Percentiles rank a stretch among this genome's conserved stretches.
Conservation (phyloP, 64 coral and sea anemone species). For the Stichodactyla mertensii region DNA sequence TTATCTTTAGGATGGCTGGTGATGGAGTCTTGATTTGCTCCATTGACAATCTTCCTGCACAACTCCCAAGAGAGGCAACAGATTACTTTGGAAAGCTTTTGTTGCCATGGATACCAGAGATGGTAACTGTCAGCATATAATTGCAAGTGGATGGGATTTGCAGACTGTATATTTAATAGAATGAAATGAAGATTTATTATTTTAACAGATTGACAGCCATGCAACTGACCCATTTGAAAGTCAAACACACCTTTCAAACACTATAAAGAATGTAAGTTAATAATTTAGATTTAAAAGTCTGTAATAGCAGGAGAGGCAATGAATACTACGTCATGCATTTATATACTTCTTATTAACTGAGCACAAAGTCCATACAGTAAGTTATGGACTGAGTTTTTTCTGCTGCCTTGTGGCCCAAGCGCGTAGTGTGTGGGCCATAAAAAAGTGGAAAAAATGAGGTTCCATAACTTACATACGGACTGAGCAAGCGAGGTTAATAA, state of each 20-base stretch:
- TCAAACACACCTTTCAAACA: constrained; percentile 69
- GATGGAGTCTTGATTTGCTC: constrained; percentile 96
- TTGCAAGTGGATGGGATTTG: too few species aligned
- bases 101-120: constrained; percentile 91
- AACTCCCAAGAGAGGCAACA: constrained; percentile 89
- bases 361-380: too few species aligned
- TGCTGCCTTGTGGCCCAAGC: too few species aligned
- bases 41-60: constrained; percentile 98
- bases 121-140: constrained; percentile 40
- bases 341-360: too few species aligned
- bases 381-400: too few species aligned
- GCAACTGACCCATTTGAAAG: constrained; percentile 66
- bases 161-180: too few species aligned
- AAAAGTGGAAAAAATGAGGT: too few species aligned
- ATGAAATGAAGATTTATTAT: not conserved
- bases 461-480: too few species aligned
- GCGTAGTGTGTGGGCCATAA: too few species aligned
- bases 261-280: constrained; percentile 80
- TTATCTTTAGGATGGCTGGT: constrained; percentile 77
- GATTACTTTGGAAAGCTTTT: constrained; percentile 99
- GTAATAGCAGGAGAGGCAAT: too few species aligned
- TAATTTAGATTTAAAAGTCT: not conserved
- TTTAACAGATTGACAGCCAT: constrained; percentile 76
- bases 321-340: too few species aligned
- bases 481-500: too few species aligned